Conservation (phyloP, 2,888 invertebrate genomes). For the Yponomeuta evonymella region DNA sequence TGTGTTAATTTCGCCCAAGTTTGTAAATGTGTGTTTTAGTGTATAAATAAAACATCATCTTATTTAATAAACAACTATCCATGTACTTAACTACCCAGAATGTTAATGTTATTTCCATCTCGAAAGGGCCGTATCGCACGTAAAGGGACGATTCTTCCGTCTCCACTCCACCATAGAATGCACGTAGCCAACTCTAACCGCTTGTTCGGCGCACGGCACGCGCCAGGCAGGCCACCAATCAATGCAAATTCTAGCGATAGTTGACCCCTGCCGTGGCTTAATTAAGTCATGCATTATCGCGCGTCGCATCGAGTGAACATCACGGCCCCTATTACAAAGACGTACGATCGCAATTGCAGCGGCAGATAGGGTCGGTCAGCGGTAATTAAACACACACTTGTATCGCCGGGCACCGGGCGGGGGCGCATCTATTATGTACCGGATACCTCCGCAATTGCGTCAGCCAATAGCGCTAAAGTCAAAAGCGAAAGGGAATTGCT, state of each 20-base stretch:
- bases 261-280: background rate
- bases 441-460: background rate
- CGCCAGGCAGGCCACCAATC: background rate
- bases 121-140: background rate
- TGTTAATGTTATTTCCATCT: no score
- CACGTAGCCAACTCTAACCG: background rate
- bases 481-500: background rate
- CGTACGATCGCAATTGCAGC: background rate
- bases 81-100: no score
- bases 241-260: background rate
- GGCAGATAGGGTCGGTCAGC: background rate
- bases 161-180: background rate
- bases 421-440: background rate
- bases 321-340: background rate
- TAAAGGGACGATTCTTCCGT: background rate
- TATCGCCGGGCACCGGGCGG: background rate
- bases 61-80: no score
- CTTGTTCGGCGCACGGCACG: background rate
- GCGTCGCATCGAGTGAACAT: constrained; percentile 5
- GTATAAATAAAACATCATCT: no score
- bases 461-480: constrained; percentile 1
- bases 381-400: background rate
- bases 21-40: no score
- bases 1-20: no score
- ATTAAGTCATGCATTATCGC: constrained; percentile 1